Percentiles rank a stretch among this genome's conserved stretches.
These are phyloP conservation scores for Austrofundulus limnaeus DNA, from an alignment of 2,113 vertebrate genomes.

Conservation along the genomic window DNA sequence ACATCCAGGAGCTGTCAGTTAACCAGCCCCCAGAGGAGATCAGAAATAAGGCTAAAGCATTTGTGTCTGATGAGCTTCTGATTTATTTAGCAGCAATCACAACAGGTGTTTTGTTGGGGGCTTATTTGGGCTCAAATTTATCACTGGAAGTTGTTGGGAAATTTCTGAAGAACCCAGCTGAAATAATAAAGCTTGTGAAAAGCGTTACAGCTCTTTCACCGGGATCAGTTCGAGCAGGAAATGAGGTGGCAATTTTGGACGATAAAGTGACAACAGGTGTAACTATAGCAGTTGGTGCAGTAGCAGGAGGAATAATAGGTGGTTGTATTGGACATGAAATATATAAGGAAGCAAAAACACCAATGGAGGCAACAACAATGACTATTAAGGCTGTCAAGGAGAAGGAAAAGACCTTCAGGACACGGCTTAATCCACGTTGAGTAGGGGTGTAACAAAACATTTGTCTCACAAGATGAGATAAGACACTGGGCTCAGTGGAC, in stretches of 20 bases:
- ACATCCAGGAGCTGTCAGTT: neutral
- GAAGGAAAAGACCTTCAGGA: neutral
- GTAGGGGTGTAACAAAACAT: neutral
- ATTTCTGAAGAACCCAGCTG: fast-evolving
- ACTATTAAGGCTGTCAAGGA: neutral
- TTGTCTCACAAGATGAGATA: neutral
- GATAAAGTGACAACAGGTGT: neutral
- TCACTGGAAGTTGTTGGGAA: fast-evolving
- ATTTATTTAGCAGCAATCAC: slow-evolving; percentile 10
- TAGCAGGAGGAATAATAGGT: slow-evolving; percentile 1
- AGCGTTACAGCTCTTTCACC: fast-evolving
- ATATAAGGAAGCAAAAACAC: slow-evolving; percentile 10
- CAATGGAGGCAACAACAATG: neutral
- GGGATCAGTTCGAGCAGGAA: neutral
- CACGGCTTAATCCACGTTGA: too few species aligned
- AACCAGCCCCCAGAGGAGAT: neutral
- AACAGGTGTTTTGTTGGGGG: slow-evolving; percentile 41
- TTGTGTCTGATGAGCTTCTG: neutral
- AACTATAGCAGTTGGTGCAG: fast-evolving
- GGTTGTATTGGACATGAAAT: neutral
- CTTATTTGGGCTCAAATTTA: neutral
- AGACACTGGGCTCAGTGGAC: too few species aligned
- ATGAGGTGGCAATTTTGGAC: neutral
- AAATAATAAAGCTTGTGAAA: neutral
- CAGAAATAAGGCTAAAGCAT: slow-evolving; percentile 61